Evolutionary conservation across 2,113 vertebrate genomes (phyloP), one percentile per base, ranked within the genome.

Genomic region (Phainopepla nitens): DNA sequence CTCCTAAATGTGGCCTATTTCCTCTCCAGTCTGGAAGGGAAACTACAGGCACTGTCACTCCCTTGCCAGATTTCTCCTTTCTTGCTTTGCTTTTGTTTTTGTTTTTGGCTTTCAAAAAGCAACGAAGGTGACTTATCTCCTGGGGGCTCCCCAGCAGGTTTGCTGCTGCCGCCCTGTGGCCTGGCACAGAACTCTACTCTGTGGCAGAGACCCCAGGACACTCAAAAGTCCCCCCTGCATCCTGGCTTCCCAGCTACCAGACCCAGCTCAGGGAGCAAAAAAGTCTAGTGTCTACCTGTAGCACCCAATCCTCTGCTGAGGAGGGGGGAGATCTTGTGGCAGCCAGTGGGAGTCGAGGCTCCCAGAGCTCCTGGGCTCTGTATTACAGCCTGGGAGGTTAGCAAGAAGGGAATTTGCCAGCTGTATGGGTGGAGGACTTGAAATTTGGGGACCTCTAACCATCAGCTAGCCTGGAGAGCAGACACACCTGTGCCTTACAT

Each of bases 141-240:
- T 21, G 33, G 27, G 41, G 45, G 11, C n/a, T 65, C 45, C 45
- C 33, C 2, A 3, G 27, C 1, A 11, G 27, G 36, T 64, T 81
- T 61, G 33, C 45, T 64, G 49, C 39, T 0, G 4, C 47, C 10
- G 50, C 36, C 54, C 51, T 54, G 72, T 0, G 0, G 44, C 57
- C 61, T 57, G 62, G 75, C 66, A 53, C 42, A 8, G 7, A 0
- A 0, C 29, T 39, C 50, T 0, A 0, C 47, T 29, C 31, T 27
- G 57, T 58, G 82, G 45, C 66, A 4, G 49, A 57, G 29, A 39
- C 27, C 86, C 58, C 54, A 47, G 54, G 47, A 65, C 50, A 39
- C 39, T 73, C 58, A 27, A 81, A 73, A 81, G 16, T 39, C 35
- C 6, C 14, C 0, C 27, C 28, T 50, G 12, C 39, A 41, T 87